These are phyloP conservation scores for Galeruca laticollis DNA, from an alignment of 2,888 invertebrate species.

Conservation along the genomic window DNA sequence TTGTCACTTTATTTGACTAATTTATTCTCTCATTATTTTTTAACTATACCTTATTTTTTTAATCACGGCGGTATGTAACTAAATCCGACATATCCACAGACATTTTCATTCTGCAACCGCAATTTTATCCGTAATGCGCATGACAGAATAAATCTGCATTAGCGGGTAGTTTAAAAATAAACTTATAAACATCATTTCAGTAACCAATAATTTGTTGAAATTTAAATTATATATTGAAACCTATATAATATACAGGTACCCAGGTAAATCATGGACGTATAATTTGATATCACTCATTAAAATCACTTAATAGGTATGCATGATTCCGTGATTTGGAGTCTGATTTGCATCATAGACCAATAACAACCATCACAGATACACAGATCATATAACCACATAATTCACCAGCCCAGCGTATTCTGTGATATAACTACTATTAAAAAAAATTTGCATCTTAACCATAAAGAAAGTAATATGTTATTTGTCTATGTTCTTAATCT, in stretches of 20 bases:
- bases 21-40: conserved; percentile 47
- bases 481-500: too few species aligned
- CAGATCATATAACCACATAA: too few species aligned
- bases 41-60: conserved; percentile 32
- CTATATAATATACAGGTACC: not conserved
- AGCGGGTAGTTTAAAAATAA: not conserved
- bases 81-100: conserved; percentile 51
- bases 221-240: not conserved
- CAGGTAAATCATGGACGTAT: not conserved
- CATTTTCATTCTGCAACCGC: conserved; percentile 49
- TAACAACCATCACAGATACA: too few species aligned
- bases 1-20: conserved; percentile 37
- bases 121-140: conserved; percentile 26
- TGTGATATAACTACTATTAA: too few species aligned
- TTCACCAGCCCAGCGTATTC: too few species aligned
- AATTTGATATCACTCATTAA: not conserved
- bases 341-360: too few species aligned
- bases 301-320: not conserved
- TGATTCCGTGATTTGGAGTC: too few species aligned
- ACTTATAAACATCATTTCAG: not conserved
- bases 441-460: too few species aligned
- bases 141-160: conserved; percentile 7
- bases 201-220: not conserved
- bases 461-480: too few species aligned
- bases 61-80: conserved; percentile 47